A percentile compares a stretch with the other conserved stretches of the same genome.
phyloP scores from a whole-genome alignment of 1,140 invertebrate species.

The Hycleus phaleratus region DNA sequence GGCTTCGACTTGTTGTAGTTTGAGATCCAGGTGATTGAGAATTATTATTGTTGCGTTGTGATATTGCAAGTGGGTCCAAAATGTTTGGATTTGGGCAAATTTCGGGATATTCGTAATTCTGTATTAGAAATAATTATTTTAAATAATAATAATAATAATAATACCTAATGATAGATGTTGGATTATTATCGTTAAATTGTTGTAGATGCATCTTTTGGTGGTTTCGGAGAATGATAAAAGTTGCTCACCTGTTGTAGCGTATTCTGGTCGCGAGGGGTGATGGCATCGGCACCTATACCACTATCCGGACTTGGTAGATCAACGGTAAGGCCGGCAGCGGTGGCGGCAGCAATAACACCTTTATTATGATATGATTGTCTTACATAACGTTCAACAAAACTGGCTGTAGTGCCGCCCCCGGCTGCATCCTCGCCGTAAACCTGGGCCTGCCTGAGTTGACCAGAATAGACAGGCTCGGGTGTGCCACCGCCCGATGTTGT shows the following conservation, averaged over 20 bases:
- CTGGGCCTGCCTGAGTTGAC: slow-evolving; percentile 46
- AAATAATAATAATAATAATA: no score
- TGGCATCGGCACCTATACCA: slow-evolving; percentile 83
- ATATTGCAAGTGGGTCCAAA: slow-evolving; percentile 39
- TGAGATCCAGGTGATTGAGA: slow-evolving; percentile 55
- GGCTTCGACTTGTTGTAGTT: slow-evolving; percentile 50
- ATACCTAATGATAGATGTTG: no score
- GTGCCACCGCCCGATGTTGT: slow-evolving; percentile 39
- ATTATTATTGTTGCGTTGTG: slow-evolving; percentile 55
- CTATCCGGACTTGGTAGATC: slow-evolving; percentile 88
- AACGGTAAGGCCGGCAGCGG: slow-evolving; percentile 72
- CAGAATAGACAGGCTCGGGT: slow-evolving; percentile 43
- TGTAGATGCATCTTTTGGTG: no score
- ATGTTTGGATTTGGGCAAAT: slow-evolving; percentile 57
- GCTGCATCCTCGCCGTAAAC: slow-evolving; percentile 42
- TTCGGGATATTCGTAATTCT: slow-evolving; percentile 85
- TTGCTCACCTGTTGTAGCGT: slow-evolving; percentile 77
- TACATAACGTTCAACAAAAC: slow-evolving; percentile 49
- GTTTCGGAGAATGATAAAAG: no score
- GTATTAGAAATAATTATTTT: slow-evolving; percentile 32
- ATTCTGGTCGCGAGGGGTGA: slow-evolving; percentile 80
- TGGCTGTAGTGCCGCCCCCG: slow-evolving; percentile 39
- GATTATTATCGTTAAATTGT: no score
- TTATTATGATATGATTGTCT: slow-evolving; percentile 47
- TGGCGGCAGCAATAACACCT: slow-evolving; percentile 44